A percentile compares a stretch with the other conserved stretches of the same genome.
phyloP scores from a whole-genome alignment of 2,888 invertebrate species.

The Timema cristinae region DNA sequence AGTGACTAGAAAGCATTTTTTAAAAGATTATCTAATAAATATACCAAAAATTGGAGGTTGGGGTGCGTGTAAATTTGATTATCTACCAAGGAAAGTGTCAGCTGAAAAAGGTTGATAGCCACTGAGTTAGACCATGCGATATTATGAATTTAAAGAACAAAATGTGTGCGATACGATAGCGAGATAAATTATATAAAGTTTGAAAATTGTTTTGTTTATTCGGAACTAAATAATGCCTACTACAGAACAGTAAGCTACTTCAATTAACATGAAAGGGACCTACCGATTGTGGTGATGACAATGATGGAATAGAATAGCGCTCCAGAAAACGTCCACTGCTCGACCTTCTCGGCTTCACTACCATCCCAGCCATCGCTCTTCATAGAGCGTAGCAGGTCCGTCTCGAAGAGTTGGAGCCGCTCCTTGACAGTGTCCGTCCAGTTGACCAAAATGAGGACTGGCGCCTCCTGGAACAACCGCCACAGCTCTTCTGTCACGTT shows the following conservation, averaged over 20 bases:
- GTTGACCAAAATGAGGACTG: slow-evolving; percentile 65
- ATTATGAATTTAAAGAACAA: too few species aligned
- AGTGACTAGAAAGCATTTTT: too few species aligned
- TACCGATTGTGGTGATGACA: slow-evolving; percentile 93
- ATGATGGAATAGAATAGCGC: slow-evolving; percentile 93
- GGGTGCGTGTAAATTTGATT: too few species aligned
- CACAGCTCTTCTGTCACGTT: slow-evolving; percentile 77
- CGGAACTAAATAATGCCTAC: too few species aligned
- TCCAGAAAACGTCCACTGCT: slow-evolving; percentile 83
- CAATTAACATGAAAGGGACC: slow-evolving; percentile 39
- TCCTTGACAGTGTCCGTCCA: slow-evolving; percentile 71
- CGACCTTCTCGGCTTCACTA: slow-evolving; percentile 57
- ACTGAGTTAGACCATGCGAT: too few species aligned
- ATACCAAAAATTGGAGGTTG: too few species aligned
- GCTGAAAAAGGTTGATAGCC: too few species aligned
- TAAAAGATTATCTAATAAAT: too few species aligned
- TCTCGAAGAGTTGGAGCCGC: slow-evolving; percentile 59
- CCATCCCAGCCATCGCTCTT: slow-evolving; percentile 90
- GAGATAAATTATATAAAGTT: too few species aligned
- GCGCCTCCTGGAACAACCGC: slow-evolving; percentile 60
- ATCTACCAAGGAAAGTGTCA: too few species aligned
- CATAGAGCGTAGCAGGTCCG: slow-evolving; percentile 73
- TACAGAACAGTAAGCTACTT: background rate
- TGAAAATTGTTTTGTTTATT: too few species aligned
- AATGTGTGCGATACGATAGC: too few species aligned